These are phyloP conservation scores for Schizopygopsis malacanthus DNA, from an alignment of 2,797 vertebrate species.

Conservation along the genomic window DNA sequence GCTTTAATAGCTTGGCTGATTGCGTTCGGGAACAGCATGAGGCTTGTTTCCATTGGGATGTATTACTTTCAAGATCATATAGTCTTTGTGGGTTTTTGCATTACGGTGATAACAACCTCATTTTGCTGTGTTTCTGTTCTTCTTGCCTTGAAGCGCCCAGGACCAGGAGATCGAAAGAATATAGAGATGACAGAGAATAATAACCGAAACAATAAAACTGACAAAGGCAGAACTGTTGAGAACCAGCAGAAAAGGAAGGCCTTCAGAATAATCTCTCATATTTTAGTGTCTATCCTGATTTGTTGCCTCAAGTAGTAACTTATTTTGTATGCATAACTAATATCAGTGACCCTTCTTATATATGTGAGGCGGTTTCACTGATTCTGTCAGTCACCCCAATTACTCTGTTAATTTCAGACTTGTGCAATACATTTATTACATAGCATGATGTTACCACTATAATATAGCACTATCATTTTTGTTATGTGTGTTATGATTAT, in stretches of 20 bases:
- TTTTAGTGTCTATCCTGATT: conserved; percentile 20
- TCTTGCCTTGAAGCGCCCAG: background rate
- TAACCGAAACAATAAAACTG: background rate
- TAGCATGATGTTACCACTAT: background rate
- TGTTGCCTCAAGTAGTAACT: conserved; percentile 14
- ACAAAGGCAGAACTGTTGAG: conserved; percentile 13
- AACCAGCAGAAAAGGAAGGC: conserved; percentile 52
- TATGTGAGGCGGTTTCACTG: conserved; percentile 4
- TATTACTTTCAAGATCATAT: background rate
- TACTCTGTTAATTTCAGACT: background rate
- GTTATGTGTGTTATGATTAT: background rate
- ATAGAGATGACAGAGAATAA: background rate
- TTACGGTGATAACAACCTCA: background rate
- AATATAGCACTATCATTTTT: background rate
- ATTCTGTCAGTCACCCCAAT: conserved; percentile 3
- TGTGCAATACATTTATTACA: background rate
- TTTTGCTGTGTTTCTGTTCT: conserved; percentile 42
- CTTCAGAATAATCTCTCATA: conserved; percentile 37
- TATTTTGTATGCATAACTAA: background rate
- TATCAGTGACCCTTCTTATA: background rate
- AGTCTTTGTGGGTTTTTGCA: background rate
- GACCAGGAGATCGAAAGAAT: conserved; percentile 10
- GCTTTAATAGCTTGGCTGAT: background rate
- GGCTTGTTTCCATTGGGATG: background rate
- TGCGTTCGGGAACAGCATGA: background rate